Evolutionary conservation across 2,888 invertebrate genomes (phyloP).

Genomic region (Zhengitettix transpicula): DNA sequence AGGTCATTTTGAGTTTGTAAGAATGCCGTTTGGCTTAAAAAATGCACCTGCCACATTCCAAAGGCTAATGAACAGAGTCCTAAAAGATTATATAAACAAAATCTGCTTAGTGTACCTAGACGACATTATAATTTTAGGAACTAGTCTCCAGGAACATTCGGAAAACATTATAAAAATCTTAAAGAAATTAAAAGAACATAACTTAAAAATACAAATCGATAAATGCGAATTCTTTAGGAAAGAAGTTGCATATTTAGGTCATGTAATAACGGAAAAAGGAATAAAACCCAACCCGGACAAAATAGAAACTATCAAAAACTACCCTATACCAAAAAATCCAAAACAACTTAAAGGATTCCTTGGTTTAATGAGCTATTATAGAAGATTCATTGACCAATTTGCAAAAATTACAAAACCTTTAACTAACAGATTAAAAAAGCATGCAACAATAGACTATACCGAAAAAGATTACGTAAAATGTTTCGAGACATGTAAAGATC

Average conservation of each 20-base stretch:
- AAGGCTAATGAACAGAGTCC: background rate
- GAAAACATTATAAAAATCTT: background rate
- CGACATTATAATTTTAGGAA: background rate
- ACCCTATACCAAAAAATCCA: background rate
- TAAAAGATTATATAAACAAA: background rate
- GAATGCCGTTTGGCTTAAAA: background rate
- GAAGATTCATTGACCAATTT: too few relatives aligned
- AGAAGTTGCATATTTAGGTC: background rate
- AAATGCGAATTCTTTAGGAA: background rate
- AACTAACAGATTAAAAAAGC: too few relatives aligned
- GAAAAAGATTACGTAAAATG: too few relatives aligned
- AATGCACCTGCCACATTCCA: background rate
- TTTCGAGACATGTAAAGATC: too few relatives aligned
- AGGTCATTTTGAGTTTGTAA: background rate
- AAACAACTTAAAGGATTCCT: too few relatives aligned
- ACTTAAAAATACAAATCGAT: background rate
- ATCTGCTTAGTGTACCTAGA: background rate
- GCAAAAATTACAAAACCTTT: too few relatives aligned
- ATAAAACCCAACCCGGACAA: background rate
- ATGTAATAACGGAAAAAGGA: background rate
- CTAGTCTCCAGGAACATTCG: background rate
- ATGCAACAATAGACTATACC: too few relatives aligned
- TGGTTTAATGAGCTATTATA: too few relatives aligned
- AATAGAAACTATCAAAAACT: background rate
- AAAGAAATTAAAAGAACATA: background rate